Evolutionary conservation across 2,797 vertebrate genomes (phyloP), one percentile per base, ranked within the genome.

Genomic region (Miichthys miiuy): DNA sequence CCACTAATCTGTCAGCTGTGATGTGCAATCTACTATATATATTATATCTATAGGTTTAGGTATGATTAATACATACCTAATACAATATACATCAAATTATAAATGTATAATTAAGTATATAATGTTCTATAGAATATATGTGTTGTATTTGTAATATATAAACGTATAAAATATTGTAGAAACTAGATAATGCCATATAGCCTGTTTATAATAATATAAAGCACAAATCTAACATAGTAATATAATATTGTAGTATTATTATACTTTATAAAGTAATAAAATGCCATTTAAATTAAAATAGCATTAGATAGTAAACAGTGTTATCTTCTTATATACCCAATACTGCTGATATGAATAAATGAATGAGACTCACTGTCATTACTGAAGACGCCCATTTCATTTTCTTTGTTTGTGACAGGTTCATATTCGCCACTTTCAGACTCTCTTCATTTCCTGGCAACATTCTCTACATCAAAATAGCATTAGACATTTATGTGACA

Each of bases 401-500:
- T 75, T 9, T 3, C 20, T 55, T 50, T 57, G n/a, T n/a, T 16
- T 4, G 0, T 25, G 17, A 91, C 20, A 6, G 93, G 81, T 1
- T 93, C 90, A 46, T 84, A 89, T 0, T 93, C 64, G 0, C 83
- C 89, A 51, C 64, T 84, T 50, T 93, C 90, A 72, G 84, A 77
- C 38, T 78, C 69, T 0, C 21, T 13, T 81, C 66, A 11, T 74
- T 51, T 12, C 3, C 34, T 48, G 68, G 12, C 27, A 50, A 8
- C 21, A 44, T 72, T 60, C 8, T 82, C 89, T 92, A n/a, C 30
- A 77, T 38, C 3, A 56, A 62, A 64, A 76, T 1, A 63, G 5
- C 1, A 13, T 67, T 0, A 69, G 18, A 62, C 1, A 17, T 0
- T 25, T 21, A 14, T 3, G 3, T 55, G 23, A 55, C 4, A 56